These are phyloP conservation scores for Podabrus alpinus DNA, from an alignment of 2,888 invertebrate genomes.

Conservation along the genomic window DNA sequence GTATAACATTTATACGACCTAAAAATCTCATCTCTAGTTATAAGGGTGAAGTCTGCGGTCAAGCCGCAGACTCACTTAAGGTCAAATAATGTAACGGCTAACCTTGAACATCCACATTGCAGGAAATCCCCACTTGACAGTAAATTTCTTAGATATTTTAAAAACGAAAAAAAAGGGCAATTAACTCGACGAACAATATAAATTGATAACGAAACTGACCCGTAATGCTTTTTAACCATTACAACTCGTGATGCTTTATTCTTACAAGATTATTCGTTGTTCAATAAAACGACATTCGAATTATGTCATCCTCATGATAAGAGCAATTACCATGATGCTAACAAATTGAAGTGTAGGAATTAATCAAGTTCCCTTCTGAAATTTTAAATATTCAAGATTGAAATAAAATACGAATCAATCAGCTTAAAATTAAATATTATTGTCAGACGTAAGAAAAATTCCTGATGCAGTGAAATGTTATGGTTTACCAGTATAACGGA, in stretches of 20 bases:
- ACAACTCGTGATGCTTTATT: not conserved
- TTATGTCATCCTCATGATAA: not conserved
- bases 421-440: not conserved
- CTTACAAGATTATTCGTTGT: not conserved
- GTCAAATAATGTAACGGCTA: too few species aligned
- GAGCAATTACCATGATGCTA: not conserved
- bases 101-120: too few species aligned
- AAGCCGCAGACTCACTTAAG: too few species aligned
- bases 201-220: not conserved
- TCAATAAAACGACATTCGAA: not conserved
- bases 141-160: too few species aligned
- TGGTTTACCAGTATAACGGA: not conserved
- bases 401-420: not conserved
- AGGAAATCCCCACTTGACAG: too few species aligned
- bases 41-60: too few species aligned
- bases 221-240: not conserved
- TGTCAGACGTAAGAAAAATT: not conserved
- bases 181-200: not conserved
- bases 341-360: not conserved
- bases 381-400: not conserved
- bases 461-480: not conserved
- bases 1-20: too few species aligned
- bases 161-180: not conserved
- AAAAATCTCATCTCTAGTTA: too few species aligned
- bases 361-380: not conserved